Conservation (phyloP, 2,888 invertebrate genomes). For the Heteropelma amictum region DNA sequence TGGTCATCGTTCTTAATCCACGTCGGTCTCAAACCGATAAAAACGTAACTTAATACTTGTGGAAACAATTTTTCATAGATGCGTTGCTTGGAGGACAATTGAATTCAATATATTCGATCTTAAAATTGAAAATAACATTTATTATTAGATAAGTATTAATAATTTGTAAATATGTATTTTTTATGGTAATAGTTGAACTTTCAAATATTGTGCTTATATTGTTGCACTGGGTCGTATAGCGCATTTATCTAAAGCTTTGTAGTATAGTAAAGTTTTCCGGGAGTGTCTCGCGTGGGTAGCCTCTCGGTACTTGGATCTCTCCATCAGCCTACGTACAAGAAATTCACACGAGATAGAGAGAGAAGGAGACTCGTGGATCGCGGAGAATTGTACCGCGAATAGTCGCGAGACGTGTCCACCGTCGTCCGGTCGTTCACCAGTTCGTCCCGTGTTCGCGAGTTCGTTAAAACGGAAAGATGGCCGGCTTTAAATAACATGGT, state of each 20-base stretch:
- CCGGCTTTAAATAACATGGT: too few relatives aligned
- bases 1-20: neutral
- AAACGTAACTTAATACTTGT: slow-evolving; percentile 1
- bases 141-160: too few relatives aligned
- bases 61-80: neutral
- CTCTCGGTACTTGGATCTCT: slow-evolving; percentile 35
- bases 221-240: slow-evolving; percentile 3
- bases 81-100: too few relatives aligned
- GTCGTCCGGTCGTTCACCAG: slow-evolving; percentile 50
- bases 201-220: neutral
- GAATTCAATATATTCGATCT: too few relatives aligned
- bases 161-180: too few relatives aligned
- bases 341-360: slow-evolving; percentile 14
- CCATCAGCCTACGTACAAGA: slow-evolving; percentile 41
- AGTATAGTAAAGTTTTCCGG: slow-evolving; percentile 39
- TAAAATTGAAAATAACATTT: too few relatives aligned
- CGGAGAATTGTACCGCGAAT: slow-evolving; percentile 47
- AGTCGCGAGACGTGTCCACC: slow-evolving; percentile 51
- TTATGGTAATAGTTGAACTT: too few relatives aligned
- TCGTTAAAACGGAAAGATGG: neutral
- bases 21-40: neutral
- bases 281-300: slow-evolving; percentile 55
- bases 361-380: slow-evolving; percentile 17
- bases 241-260: slow-evolving; percentile 18
- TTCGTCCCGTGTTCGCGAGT: slow-evolving; percentile 50